phyloP scores from a whole-genome alignment of 2,888 invertebrate genomes.

The Strigamia crassipes region DNA sequence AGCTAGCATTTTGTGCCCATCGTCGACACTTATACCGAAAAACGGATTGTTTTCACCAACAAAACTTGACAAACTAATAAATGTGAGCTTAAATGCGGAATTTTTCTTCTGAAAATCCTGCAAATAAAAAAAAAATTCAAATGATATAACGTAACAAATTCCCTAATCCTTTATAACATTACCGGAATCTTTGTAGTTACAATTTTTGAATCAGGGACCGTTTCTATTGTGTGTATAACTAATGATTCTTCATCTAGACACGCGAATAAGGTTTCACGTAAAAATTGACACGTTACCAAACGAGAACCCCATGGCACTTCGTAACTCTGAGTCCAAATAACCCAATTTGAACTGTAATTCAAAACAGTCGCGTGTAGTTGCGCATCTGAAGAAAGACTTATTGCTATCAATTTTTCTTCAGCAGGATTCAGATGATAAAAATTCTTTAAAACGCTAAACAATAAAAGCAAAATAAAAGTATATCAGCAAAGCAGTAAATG shows the following conservation, averaged over 20 bases:
- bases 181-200: background rate
- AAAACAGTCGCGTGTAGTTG: background rate
- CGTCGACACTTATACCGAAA: background rate
- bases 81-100: background rate
- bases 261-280: background rate
- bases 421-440: conserved; percentile 4
- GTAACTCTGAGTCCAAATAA: background rate
- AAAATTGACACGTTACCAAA: background rate
- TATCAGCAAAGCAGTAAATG: background rate
- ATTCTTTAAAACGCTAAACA: background rate
- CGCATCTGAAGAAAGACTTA: background rate
- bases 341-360: background rate
- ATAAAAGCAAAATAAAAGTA: background rate
- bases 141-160: background rate
- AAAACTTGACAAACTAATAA: background rate
- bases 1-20: background rate
- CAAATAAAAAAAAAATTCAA: too few species aligned
- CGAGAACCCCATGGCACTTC: background rate
- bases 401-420: background rate
- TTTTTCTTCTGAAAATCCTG: background rate
- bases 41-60: background rate
- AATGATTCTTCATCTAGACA: background rate
- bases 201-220: background rate
- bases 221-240: background rate
- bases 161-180: background rate